Percentiles rank a stretch among this genome's conserved stretches.
Conservation (phyloP, 1,140 invertebrate genomes). For the Procambarus virginalis region DNA sequence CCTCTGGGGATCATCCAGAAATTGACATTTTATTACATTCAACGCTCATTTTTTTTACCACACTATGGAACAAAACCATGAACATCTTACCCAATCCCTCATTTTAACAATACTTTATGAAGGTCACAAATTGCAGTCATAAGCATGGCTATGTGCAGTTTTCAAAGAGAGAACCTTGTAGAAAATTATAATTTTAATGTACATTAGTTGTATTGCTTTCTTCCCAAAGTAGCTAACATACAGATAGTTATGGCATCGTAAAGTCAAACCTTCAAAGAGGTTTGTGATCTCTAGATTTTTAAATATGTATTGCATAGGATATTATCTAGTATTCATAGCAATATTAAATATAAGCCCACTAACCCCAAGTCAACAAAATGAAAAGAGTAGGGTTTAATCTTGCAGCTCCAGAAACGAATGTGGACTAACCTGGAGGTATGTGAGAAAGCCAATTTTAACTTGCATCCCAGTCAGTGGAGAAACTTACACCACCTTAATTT, state of each 20-base stretch:
- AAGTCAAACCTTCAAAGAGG: background rate
- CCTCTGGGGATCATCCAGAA: too few species aligned
- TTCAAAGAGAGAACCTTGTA: background rate
- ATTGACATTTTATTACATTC: too few species aligned
- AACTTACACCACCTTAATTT: slow-evolving; percentile 22
- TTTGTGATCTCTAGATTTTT: background rate
- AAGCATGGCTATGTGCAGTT: background rate
- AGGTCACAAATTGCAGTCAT: background rate
- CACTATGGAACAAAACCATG: background rate
- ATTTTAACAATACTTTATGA: background rate
- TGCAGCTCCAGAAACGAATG: slow-evolving; percentile 70
- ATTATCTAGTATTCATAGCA: slow-evolving; percentile 26
- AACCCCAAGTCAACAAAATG: slow-evolving; percentile 61
- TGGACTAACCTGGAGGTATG: slow-evolving; percentile 70
- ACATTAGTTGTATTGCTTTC: background rate
- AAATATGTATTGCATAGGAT: slow-evolving; percentile 20
- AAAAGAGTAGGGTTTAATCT: slow-evolving; percentile 70
- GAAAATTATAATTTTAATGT: background rate
- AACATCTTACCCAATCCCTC: background rate
- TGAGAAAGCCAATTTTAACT: slow-evolving; percentile 65
- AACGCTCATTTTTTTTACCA: background rate
- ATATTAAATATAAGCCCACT: slow-evolving; percentile 35
- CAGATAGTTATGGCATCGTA: background rate
- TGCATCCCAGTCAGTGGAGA: slow-evolving; percentile 51
- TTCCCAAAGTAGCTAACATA: background rate